Base-by-base conservation (phyloP, 1,140 invertebrate species). In the Drosophila bocqueti region DNA sequence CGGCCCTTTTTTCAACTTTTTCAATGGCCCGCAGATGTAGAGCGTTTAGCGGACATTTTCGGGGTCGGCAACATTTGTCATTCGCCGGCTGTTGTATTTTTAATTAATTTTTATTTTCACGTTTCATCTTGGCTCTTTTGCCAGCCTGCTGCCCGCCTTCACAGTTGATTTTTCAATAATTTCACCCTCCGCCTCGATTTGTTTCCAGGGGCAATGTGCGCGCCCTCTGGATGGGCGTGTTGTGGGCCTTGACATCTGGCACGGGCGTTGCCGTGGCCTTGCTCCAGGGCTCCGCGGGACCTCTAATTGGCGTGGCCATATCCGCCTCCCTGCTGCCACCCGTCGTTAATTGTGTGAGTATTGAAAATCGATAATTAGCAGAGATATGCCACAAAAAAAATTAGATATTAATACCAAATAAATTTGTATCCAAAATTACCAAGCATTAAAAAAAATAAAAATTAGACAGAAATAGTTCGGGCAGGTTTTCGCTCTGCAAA, bases 271-370 rank as follows among this genome's bases (percentile, higher is more conserved):
- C 97, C 1, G 94, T 98, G n/a, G 97, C 97, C 36, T 93, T 98
- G 38, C 93, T 98, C 2, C 96, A 97, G 85, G 97, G 97, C 18
- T 97, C 96, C 84, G 96, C 96, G 45, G 96, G 96, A 2, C 97
- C 97, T 3, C 91, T 98, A 43, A 97, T 98, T 71, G 97, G 97
- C 77, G 97, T 98, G 42, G 97, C 97, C 7, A 98, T 98, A 89
- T 97, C 97, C 4, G 97, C 97, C 3, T 98, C 97, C 2, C 93
- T 98, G 38, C 89, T 98, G 55, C 97, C 97, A n/a, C 97, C 97
- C 15, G 96, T 96, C 69, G 97, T 98, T 8, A 98, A 98, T 93
- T 96, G 96, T 86, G 96, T 97, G 94, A 95, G 95, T 94, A 87
- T 62, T 43, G n/a, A 50, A n/a, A 26, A 55, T 38, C 18, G 8